Conservation (phyloP, 2,888 invertebrate species). For the Serrognathus titanus region DNA sequence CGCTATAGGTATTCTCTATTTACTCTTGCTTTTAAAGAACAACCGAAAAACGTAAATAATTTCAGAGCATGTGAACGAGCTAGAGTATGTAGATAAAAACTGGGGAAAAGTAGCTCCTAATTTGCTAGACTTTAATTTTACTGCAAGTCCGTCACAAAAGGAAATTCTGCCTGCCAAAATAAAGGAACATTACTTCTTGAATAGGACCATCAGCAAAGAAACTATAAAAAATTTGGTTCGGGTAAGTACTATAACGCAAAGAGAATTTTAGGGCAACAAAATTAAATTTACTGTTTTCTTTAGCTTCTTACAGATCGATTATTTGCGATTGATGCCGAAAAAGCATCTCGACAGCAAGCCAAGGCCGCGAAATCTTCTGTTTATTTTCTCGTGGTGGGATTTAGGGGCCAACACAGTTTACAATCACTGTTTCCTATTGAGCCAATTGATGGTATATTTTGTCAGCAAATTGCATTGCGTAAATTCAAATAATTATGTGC, state of each 20-base stretch:
- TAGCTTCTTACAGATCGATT: conserved; percentile 58
- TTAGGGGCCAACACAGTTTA: conserved; percentile 7
- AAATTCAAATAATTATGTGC: no score
- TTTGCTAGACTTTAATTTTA: conserved; percentile 62
- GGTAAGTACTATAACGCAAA: no score
- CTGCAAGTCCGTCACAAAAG: conserved; percentile 35
- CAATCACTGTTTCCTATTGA: no score
- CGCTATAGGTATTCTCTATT: conserved; percentile 34
- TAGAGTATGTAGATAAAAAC: conserved; percentile 51
- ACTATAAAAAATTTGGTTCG: no score
- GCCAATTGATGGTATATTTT: no score
- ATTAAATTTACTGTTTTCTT: conserved; percentile 37
- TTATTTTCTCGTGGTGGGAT: conserved; percentile 50
- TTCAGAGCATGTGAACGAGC: conserved; percentile 21
- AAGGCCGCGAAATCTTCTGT: conserved; percentile 54
- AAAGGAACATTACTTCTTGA: conserved; percentile 55
- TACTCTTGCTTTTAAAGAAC: no score
- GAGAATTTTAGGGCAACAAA: no score
- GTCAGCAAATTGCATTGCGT: no score
- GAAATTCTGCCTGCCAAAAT: conserved; percentile 52
- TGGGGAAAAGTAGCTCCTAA: conserved; percentile 62
- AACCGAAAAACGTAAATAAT: no score
- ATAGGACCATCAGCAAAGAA: conserved; percentile 31
- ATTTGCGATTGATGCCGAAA: conserved; percentile 56
- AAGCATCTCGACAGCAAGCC: conserved; percentile 56